A percentile compares a stretch with the other conserved stretches of the same genome.
phyloP scores from a whole-genome alignment of 2,797 vertebrate genomes.

The Cuculus canorus region DNA sequence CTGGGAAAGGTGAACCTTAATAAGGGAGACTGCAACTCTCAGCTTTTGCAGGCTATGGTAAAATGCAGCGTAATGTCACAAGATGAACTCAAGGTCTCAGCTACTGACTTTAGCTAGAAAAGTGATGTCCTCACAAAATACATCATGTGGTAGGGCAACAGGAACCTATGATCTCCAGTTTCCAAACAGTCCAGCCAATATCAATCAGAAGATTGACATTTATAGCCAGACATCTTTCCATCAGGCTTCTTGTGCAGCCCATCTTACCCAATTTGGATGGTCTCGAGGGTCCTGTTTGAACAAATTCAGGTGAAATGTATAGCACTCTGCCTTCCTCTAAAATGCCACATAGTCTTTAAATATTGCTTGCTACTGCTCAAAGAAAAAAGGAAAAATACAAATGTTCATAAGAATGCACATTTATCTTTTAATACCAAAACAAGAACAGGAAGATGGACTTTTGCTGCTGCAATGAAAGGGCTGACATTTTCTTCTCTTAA shows the following conservation, averaged over 20 bases:
- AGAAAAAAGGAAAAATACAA: neutral
- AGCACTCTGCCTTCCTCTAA: neutral
- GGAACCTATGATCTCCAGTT: neutral
- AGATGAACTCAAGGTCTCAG: neutral
- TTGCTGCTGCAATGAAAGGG: neutral
- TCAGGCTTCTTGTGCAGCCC: neutral
- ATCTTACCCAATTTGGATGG: neutral
- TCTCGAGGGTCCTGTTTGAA: neutral
- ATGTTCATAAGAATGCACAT: neutral
- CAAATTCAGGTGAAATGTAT: neutral
- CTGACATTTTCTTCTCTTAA: neutral
- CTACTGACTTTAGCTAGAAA: neutral
- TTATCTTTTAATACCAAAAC: neutral
- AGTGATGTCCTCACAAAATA: neutral
- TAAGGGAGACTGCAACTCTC: neutral
- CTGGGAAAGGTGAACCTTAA: constrained; percentile 11
- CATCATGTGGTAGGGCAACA: rapidly evolving
- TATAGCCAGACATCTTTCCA: neutral
- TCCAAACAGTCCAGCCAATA: neutral
- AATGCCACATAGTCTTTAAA: neutral
- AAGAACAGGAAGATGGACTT: neutral
- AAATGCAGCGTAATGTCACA: neutral
- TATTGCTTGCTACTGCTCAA: neutral
- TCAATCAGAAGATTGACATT: neutral
- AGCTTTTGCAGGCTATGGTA: constrained; percentile 22